These are phyloP conservation scores for Cyclophora punctaria DNA, from an alignment of 2,888 invertebrate species.

Conservation along the genomic window DNA sequence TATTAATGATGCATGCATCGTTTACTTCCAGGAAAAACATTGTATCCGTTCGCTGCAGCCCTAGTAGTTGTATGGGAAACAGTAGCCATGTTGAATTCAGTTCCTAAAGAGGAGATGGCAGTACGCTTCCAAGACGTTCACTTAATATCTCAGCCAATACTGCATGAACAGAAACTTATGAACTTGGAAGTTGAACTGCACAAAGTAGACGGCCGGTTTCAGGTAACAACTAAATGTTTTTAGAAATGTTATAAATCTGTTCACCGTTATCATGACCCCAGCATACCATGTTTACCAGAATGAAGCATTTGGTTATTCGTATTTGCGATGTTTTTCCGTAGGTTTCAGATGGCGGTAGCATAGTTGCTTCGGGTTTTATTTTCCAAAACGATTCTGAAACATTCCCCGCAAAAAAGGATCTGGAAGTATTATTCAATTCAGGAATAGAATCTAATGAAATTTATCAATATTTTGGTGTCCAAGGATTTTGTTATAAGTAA, in stretches of 20 bases:
- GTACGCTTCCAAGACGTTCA: slow-evolving; percentile 80
- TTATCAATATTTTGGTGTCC: slow-evolving; percentile 31
- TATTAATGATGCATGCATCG: no score
- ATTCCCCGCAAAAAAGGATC: no score
- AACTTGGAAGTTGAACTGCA: slow-evolving; percentile 74
- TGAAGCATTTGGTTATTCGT: no score
- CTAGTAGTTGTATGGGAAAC: slow-evolving; percentile 83
- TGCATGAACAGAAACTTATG: slow-evolving; percentile 64
- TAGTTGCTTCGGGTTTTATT: no score
- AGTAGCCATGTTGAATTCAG: slow-evolving; percentile 72
- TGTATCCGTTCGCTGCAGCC: slow-evolving; percentile 86
- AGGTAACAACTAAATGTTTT: slow-evolving; percentile 40
- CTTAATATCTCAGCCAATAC: slow-evolving; percentile 75
- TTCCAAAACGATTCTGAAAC: no score
- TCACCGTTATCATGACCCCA: no score
- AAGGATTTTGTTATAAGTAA: slow-evolving; percentile 35
- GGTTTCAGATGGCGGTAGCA: no score
- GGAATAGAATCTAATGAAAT: slow-evolving; percentile 24
- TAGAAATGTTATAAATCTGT: no score
- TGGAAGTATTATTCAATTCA: no score
- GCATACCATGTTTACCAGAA: no score
- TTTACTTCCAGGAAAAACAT: slow-evolving; percentile 66
- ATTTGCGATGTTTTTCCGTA: no score
- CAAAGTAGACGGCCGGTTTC: slow-evolving; percentile 76
- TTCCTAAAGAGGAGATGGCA: slow-evolving; percentile 75